Conservation (phyloP, 2,797 vertebrate species). For the Macrochelys suwanniensis region DNA sequence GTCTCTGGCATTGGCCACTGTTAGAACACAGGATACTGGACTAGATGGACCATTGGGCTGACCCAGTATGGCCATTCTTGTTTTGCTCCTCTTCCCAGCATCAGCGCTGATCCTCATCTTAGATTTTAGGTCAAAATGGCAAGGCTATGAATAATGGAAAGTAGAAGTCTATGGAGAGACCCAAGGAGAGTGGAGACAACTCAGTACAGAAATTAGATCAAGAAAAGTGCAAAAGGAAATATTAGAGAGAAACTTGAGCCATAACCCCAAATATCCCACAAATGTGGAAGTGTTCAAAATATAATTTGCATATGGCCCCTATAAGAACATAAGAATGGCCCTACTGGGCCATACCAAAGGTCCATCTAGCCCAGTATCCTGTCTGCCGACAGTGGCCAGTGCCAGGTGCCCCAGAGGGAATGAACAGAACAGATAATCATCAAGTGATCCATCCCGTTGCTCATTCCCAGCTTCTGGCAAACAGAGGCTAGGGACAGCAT, state of each 20-base stretch:
- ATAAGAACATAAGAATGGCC: too few relatives aligned
- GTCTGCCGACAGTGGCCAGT: too few relatives aligned
- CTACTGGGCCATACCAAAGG: too few relatives aligned
- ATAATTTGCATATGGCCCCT: not conserved
- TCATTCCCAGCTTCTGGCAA: too few relatives aligned
- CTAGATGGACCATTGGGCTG: not conserved
- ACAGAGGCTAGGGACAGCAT: too few relatives aligned
- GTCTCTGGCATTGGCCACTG: not conserved
- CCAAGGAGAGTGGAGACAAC: not conserved
- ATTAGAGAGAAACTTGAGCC: not conserved
- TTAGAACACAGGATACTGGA: not conserved
- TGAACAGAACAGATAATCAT: too few relatives aligned
- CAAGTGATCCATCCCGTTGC: too few relatives aligned
- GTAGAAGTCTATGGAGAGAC: not conserved
- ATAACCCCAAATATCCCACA: not conserved
- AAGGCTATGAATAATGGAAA: not conserved
- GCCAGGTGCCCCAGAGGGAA: too few relatives aligned
- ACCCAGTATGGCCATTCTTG: not conserved
- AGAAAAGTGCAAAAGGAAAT: not conserved
- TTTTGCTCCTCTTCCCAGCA: fast-evolving
- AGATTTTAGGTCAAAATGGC: not conserved
- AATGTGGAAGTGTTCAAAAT: not conserved
- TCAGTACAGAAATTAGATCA: not conserved
- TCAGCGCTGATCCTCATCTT: not conserved
- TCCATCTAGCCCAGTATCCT: too few relatives aligned